These are phyloP conservation scores for Orius insidiosus DNA, from an alignment of 1,140 invertebrate genomes.

Conservation along the genomic window DNA sequence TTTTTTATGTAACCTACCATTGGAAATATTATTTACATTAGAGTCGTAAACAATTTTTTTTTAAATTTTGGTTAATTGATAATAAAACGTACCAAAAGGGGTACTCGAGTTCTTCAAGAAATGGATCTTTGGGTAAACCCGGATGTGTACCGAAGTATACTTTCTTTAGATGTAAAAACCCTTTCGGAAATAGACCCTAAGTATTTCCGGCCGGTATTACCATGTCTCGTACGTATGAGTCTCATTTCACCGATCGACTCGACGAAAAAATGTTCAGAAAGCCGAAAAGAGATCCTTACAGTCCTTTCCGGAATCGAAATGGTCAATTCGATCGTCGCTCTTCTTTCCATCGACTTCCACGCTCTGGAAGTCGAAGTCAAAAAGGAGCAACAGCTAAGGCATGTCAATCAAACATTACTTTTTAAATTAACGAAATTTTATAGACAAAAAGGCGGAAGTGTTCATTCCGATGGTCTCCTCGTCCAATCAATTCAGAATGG, in stretches of 20 bases:
- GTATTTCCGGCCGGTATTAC: constrained; percentile 74
- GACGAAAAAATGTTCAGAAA: constrained; percentile 62
- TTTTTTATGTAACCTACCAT: too few relatives aligned
- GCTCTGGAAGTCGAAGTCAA: constrained; percentile 79
- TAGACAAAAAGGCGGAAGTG: constrained; percentile 54
- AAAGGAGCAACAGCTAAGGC: constrained; percentile 81
- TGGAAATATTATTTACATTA: too few relatives aligned
- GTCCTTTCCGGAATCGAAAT: constrained; percentile 79
- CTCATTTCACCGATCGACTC: constrained; percentile 74
- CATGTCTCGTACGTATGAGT: constrained; percentile 83
- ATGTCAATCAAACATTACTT: constrained; percentile 20
- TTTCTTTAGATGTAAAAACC: constrained; percentile 56
- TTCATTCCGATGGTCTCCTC: constrained; percentile 57
- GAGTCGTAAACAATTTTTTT: too few relatives aligned
- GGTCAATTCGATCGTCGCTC: constrained; percentile 83
- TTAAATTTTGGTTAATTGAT: too few relatives aligned
- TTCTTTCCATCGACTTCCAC: constrained; percentile 89
- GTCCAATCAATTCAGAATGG: constrained; percentile 62
- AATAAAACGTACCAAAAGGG: background rate
- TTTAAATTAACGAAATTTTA: too few relatives aligned
- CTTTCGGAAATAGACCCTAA: constrained; percentile 45
- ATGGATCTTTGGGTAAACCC: constrained; percentile 31
- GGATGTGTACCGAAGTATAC: constrained; percentile 55
- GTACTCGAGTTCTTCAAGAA: background rate
- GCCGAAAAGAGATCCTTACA: constrained; percentile 71